These are phyloP conservation scores for Antedon mediterranea DNA, from an alignment of 53 echinoderm and acorn worm genomes.

Conservation along the genomic window DNA sequence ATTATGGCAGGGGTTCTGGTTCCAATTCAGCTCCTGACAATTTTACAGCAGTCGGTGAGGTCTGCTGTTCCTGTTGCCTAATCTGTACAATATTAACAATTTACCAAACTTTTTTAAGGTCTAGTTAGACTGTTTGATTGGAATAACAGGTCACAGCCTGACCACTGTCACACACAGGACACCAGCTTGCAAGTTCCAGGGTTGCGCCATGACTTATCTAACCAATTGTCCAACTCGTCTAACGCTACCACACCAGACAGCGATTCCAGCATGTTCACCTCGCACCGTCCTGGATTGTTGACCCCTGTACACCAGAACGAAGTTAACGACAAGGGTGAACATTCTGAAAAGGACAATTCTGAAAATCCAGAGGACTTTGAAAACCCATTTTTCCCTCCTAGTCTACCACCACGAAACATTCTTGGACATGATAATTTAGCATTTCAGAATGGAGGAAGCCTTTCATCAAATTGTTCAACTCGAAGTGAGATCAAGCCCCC, in stretches of 20 bases:
- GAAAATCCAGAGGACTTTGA: not conserved
- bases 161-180: not conserved
- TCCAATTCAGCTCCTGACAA: too few species aligned
- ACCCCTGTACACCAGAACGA: not conserved
- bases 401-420: not conserved
- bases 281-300: not conserved
- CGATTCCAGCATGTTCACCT: not conserved
- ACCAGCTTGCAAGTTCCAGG: not conserved
- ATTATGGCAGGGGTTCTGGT: too few species aligned
- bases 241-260: not conserved
- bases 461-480: not conserved
- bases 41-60: too few species aligned
- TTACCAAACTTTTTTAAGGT: not conserved
- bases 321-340: too few species aligned
- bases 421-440: not conserved
- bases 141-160: not conserved
- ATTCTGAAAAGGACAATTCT: not conserved
- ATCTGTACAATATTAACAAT: too few species aligned
- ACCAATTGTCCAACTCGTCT: not conserved
- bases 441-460: not conserved
- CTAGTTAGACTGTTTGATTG: not conserved
- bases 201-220: not conserved
- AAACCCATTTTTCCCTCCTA: not conserved
- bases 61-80: too few species aligned
- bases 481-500: not conserved